Percentiles rank a stretch among this genome's conserved stretches.
These are phyloP conservation scores for Nyctalus aviator DNA, from an alignment of 2,797 vertebrate species.

Conservation along the genomic window DNA sequence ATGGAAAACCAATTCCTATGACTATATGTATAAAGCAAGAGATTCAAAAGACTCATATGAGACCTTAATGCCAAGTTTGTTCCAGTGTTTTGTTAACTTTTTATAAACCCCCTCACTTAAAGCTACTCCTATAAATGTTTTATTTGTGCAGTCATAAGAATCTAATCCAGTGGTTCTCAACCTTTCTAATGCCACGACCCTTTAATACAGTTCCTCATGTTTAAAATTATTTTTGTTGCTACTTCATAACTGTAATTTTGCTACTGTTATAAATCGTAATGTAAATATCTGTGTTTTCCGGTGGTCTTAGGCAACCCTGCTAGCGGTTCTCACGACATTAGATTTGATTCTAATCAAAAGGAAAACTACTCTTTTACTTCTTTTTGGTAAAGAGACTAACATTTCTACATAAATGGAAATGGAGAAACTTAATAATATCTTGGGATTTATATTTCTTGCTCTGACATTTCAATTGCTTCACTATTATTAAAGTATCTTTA, in stretches of 20 bases:
- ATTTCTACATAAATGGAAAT: conserved; percentile 54
- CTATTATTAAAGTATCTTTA: conserved; percentile 35
- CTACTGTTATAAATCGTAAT: too few relatives aligned
- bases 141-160: conserved; percentile 10
- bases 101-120: conserved; percentile 55
- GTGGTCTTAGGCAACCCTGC: too few relatives aligned
- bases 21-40: conserved; percentile 61
- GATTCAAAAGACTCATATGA: conserved; percentile 30
- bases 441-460: conserved; percentile 29
- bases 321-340: not conserved
- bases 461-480: conserved; percentile 34
- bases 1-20: not conserved
- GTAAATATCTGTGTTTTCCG: too few relatives aligned
- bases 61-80: not conserved
- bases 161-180: too few relatives aligned
- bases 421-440: not conserved
- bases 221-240: too few relatives aligned
- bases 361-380: conserved; percentile 29
- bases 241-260: too few relatives aligned
- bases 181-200: too few relatives aligned
- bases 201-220: too few relatives aligned
- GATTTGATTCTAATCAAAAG: conserved; percentile 32
- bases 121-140: conserved; percentile 35
- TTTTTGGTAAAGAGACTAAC: conserved; percentile 42
- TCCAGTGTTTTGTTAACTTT: conserved; percentile 28